Percentiles rank a stretch among this genome's conserved stretches.
Conservation (phyloP, 2,797 vertebrate genomes). For the Hydrolagus colliei region DNA sequence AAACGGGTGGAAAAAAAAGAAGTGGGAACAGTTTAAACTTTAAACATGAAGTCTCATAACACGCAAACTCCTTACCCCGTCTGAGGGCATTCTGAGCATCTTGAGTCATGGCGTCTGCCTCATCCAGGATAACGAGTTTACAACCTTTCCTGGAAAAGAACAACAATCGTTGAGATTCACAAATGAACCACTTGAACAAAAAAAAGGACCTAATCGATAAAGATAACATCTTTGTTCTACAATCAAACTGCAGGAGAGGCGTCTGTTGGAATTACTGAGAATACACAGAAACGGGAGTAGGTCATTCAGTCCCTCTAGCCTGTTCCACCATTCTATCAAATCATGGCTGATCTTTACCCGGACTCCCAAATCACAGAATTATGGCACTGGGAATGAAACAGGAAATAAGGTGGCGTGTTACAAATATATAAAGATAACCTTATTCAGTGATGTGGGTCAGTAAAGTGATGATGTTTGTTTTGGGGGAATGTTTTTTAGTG, state of each 20-base stretch:
- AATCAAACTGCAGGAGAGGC: not conserved
- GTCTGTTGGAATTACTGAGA: not conserved
- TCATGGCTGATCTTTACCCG: too few relatives aligned
- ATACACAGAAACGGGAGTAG: too few relatives aligned
- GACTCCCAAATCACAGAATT: too few relatives aligned
- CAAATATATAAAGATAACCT: too few relatives aligned
- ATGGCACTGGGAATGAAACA: too few relatives aligned
- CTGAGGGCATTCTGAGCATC: constrained; percentile 95
- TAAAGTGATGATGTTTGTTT: too few relatives aligned
- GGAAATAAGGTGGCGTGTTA: too few relatives aligned
- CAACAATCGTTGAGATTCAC: not conserved
- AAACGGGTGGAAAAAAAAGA: not conserved
- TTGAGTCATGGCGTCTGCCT: constrained; percentile 97
- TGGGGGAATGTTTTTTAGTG: too few relatives aligned
- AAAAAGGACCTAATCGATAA: not conserved
- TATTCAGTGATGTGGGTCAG: too few relatives aligned
- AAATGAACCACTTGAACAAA: not conserved
- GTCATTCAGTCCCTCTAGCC: too few relatives aligned
- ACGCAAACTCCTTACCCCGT: constrained; percentile 66
- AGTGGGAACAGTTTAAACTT: not conserved
- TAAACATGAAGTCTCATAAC: not conserved
- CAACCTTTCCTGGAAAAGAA: constrained; percentile 76
- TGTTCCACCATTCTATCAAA: too few relatives aligned
- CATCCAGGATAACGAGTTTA: constrained; percentile 94
- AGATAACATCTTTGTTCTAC: not conserved